Evolutionary conservation across 2,113 vertebrate species (phyloP).

Genomic region (Tapirus terrestris): DNA sequence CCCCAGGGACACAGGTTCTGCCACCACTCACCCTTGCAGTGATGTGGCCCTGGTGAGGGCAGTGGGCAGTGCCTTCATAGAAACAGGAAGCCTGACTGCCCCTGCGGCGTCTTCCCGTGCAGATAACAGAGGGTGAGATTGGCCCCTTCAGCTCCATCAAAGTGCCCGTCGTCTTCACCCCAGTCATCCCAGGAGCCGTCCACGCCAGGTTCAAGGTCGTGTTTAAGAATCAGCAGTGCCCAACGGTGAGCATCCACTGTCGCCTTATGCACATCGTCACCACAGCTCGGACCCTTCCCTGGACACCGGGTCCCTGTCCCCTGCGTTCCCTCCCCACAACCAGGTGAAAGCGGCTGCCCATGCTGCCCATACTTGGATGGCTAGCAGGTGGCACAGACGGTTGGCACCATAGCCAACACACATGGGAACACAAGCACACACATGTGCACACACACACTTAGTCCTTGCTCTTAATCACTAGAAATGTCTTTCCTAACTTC

Average conservation of each 20-base stretch:
- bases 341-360: accelerated
- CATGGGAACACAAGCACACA: neutral
- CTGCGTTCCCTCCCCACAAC: accelerated
- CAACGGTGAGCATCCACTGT: conserved; percentile 86
- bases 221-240: conserved; percentile 88
- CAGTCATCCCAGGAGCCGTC: conserved; percentile 87
- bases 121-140: conserved; percentile 90
- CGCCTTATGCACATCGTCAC: accelerated
- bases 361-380: accelerated
- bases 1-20: neutral
- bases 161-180: conserved; percentile 91
- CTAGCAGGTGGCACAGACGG: too few species aligned
- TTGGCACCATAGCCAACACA: accelerated
- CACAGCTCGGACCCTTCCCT: neutral
- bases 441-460: neutral
- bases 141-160: conserved; percentile 90
- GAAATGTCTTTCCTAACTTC: neutral
- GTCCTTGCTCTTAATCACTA: neutral
- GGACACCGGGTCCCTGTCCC: accelerated
- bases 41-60: accelerated
- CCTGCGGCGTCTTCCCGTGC: neutral
- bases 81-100: accelerated
- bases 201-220: conserved; percentile 87
- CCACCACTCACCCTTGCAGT: neutral
- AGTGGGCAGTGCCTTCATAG: neutral